Conservation (phyloP, 2,888 invertebrate genomes). For the Leptodirus hochenwartii region DNA sequence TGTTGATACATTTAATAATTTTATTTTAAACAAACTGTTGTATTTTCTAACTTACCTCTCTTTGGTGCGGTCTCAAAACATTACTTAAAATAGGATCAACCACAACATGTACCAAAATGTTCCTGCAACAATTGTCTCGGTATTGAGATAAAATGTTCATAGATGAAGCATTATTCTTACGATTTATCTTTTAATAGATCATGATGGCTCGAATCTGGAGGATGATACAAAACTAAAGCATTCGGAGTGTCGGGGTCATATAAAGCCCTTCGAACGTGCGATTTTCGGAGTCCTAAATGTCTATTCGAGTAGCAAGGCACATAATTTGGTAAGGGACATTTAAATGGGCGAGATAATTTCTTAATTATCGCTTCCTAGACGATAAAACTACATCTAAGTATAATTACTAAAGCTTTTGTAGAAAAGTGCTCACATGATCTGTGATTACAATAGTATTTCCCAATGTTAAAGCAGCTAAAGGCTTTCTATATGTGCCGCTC, state of each 20-base stretch:
- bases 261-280: slow-evolving; percentile 47
- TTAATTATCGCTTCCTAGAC: slow-evolving; percentile 70
- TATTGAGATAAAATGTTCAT: slow-evolving; percentile 14
- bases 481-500: no score
- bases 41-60: slow-evolving; percentile 57
- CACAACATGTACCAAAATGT: slow-evolving; percentile 78
- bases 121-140: slow-evolving; percentile 30
- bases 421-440: no score
- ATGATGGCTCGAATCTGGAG: slow-evolving; percentile 70
- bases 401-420: no score
- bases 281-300: slow-evolving; percentile 58
- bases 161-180: slow-evolving; percentile 22
- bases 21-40: no score
- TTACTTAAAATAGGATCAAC: slow-evolving; percentile 88
- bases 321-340: slow-evolving; percentile 86
- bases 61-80: slow-evolving; percentile 88
- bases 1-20: no score
- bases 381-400: no score
- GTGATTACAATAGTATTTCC: no score
- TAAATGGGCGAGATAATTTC: slow-evolving; percentile 69
- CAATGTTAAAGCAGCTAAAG: no score
- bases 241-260: slow-evolving; percentile 88
- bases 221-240: slow-evolving; percentile 73
- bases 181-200: slow-evolving; percentile 68
- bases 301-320: slow-evolving; percentile 49